Percentiles rank a stretch among this genome's conserved stretches.
Conservation (phyloP, 2,113 vertebrate genomes). For the Notechis scutatus region DNA sequence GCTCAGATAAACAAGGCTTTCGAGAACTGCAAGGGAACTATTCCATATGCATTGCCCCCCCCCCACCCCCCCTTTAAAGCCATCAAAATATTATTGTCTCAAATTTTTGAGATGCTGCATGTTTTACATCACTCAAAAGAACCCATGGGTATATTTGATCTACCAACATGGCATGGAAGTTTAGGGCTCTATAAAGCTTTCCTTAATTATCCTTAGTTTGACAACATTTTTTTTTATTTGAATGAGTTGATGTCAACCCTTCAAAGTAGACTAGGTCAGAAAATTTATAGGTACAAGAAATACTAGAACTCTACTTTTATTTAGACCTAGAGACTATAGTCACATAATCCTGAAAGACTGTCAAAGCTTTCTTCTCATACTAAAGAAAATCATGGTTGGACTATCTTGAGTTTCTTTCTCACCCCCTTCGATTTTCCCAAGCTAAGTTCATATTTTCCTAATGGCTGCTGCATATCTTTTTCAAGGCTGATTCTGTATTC, state of each 20-base stretch:
- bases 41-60: too few species aligned
- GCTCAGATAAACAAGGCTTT: neutral
- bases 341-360: neutral
- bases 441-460: neutral
- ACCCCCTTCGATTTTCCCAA: neutral
- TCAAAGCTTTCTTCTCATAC: neutral
- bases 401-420: neutral
- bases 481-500: neutral
- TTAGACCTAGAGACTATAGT: neutral
- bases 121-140: neutral
- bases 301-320: neutral
- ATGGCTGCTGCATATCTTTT: neutral
- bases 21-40: neutral
- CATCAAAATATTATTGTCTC: neutral
- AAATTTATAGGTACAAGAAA: neutral
- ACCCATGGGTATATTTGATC: neutral
- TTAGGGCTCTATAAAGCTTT: neutral
- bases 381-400: neutral
- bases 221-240: neutral
- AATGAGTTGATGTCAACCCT: neutral
- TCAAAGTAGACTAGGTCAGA: neutral
- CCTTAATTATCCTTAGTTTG: neutral
- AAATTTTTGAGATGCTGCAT: neutral
- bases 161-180: neutral
- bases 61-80: too few species aligned